phyloP scores from a whole-genome alignment of 2,797 vertebrate species.

The Ptychobarbus kaznakovi region DNA sequence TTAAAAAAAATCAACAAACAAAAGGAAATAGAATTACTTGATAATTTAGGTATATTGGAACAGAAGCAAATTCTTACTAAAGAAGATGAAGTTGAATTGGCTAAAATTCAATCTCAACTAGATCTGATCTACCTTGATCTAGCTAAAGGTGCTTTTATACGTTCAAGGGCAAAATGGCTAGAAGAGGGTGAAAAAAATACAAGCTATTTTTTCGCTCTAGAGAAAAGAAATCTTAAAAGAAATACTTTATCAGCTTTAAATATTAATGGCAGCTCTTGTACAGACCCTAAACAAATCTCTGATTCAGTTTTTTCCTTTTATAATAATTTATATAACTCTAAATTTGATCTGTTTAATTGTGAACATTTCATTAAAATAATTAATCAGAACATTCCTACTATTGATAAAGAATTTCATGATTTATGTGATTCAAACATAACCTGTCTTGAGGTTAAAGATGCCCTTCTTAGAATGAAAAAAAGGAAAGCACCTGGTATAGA shows the following conservation, averaged over 20 bases:
- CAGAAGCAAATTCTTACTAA: not conserved
- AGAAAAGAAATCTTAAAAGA: not conserved
- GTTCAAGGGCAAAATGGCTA: not conserved
- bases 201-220: not conserved
- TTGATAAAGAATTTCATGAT: not conserved
- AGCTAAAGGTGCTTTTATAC: not conserved
- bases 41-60: not conserved
- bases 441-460: too few species aligned
- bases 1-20: not conserved
- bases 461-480: too few species aligned
- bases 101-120: not conserved
- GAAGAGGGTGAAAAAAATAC: constrained; percentile 1
- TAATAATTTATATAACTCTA: not conserved
- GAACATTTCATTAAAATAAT: not conserved
- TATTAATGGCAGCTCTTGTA: not conserved
- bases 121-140: not conserved
- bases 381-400: not conserved
- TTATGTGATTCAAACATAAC: not conserved
- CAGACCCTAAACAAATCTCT: not conserved
- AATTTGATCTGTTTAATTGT: not conserved
- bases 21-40: not conserved
- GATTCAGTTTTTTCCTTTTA: not conserved
- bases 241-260: not conserved
- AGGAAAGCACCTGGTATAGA: too few species aligned
- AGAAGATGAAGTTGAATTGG: not conserved